Percentiles rank a stretch among this genome's conserved stretches.
phyloP scores from a whole-genome alignment of 92 coral and sea anemone species.

The Pocillopora grandis region DNA sequence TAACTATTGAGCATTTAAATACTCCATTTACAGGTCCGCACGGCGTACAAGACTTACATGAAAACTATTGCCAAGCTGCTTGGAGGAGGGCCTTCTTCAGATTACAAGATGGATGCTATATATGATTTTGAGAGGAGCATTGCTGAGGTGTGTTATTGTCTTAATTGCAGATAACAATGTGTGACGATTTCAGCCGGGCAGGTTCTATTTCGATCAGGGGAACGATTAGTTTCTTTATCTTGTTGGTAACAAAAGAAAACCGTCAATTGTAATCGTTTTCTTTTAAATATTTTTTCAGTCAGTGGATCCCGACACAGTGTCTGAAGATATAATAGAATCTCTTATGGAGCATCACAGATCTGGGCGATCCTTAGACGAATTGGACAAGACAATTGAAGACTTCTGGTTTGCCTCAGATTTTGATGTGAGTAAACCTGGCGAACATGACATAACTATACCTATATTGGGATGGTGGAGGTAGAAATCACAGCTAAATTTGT shows the following conservation, averaged over 20 bases:
- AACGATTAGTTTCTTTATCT: neutral
- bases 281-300: neutral
- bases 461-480: no score
- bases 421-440: slow-evolving; percentile 3
- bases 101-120: slow-evolving; percentile 58
- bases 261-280: neutral
- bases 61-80: slow-evolving; percentile 63
- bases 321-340: slow-evolving; percentile 27
- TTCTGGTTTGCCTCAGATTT: slow-evolving; percentile 7
- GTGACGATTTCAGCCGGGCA: no score
- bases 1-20: neutral
- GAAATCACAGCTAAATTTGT: no score
- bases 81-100: slow-evolving; percentile 49
- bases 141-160: slow-evolving; percentile 31
- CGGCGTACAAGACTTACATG: slow-evolving; percentile 77
- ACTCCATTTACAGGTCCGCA: slow-evolving; percentile 5
- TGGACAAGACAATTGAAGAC: neutral
- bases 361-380: slow-evolving; percentile 14
- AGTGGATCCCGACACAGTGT: neutral
- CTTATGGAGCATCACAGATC: slow-evolving; percentile 4
- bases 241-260: neutral
- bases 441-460: no score
- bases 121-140: slow-evolving; percentile 62
- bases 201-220: neutral
- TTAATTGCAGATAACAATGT: neutral